Evolutionary conservation across 2,797 vertebrate species (phyloP), one percentile per base, ranked within the genome.

Genomic region (Anableps anableps): DNA sequence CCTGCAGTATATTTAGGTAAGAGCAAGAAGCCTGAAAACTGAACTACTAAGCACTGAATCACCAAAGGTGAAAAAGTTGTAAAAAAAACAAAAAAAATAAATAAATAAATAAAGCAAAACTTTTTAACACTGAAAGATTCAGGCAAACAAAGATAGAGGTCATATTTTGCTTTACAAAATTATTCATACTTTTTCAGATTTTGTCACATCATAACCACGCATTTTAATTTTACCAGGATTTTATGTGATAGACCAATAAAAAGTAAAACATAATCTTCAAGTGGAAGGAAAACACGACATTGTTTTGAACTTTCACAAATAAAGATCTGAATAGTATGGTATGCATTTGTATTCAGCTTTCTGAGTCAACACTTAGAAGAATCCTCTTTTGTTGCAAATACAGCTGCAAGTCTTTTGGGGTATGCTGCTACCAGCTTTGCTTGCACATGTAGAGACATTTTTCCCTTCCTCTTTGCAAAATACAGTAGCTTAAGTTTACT

Each of bases 21-120:
- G 23, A 81, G 80, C 17, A 71, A 64, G 11, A 16, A 83, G 51
- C 45, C 19, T 72, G 34, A 68, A 86, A 53, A 71, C 86, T 79
- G 75, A 86, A 68, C n/a, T 60, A 77, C 74, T 38, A 73, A 62
- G n/a, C 36, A 29, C 14, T 26, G 36, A 13, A 60, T 45, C 55
- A 75, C 41, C 38, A 62, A 45, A 45, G 14, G n/a, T 34, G 14
- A 41, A 23, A 55, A 38, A 38, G 21, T 26, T 55, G 21, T 17
- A 36, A 55, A 10, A 74, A 48, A 55, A n/a, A n/a, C n/a, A n/a
- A n/a, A n/a, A n/a, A n/a, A n/a, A n/a, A n/a, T n/a, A n/a, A n/a
- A n/a, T n/a, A n/a, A n/a, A n/a, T n/a, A n/a, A n/a, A n/a, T n/a
- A n/a, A n/a, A n/a, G n/a, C n/a, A n/a, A n/a, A 21, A 8, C 9